Conservation (phyloP, 1,140 invertebrate genomes). For the Drosophila eugracilis region DNA sequence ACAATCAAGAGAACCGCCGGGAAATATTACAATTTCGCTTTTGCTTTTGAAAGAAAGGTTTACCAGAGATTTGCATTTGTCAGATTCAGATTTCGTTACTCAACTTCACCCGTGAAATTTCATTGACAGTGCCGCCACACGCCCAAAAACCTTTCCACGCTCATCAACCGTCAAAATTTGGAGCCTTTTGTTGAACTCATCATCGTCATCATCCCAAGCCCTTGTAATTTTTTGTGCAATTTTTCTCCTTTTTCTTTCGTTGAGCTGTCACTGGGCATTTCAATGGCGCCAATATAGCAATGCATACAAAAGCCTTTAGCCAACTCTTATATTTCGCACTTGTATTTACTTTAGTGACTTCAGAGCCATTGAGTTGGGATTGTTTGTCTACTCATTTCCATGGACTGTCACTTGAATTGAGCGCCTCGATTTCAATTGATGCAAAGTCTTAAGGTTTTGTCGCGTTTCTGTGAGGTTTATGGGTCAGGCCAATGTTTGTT, state of each 20-base stretch:
- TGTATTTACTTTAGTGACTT: conserved; percentile 54
- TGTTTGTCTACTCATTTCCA: conserved; percentile 77
- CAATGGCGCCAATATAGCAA: conserved; percentile 24
- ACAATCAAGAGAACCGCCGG: conserved; percentile 45
- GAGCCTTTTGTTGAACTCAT: conserved; percentile 54
- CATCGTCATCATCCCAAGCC: conserved; percentile 27
- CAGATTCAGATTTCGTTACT: conserved; percentile 30
- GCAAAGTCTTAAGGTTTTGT: conserved; percentile 56
- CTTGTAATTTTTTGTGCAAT: conserved; percentile 51
- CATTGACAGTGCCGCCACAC: conserved; percentile 59
- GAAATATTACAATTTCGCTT: conserved; percentile 47
- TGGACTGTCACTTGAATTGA: conserved; percentile 74
- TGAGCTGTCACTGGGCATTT: conserved; percentile 40
- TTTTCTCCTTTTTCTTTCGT: conserved; percentile 4
- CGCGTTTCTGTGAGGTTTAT: conserved; percentile 46
- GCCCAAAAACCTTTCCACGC: conserved; percentile 63
- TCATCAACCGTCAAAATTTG: conserved; percentile 46
- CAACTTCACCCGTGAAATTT: conserved; percentile 43
- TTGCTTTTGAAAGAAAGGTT: conserved; percentile 24
- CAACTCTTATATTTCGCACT: conserved; percentile 17
- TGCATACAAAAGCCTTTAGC: conserved; percentile 15
- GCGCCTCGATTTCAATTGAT: conserved; percentile 70
- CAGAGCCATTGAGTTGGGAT: conserved; percentile 59
- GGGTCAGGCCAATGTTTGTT: conserved; percentile 49
- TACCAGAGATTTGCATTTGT: conserved; percentile 32